phyloP scores from a whole-genome alignment of 1,140 invertebrate genomes.

The Drosophila fuyamai region DNA sequence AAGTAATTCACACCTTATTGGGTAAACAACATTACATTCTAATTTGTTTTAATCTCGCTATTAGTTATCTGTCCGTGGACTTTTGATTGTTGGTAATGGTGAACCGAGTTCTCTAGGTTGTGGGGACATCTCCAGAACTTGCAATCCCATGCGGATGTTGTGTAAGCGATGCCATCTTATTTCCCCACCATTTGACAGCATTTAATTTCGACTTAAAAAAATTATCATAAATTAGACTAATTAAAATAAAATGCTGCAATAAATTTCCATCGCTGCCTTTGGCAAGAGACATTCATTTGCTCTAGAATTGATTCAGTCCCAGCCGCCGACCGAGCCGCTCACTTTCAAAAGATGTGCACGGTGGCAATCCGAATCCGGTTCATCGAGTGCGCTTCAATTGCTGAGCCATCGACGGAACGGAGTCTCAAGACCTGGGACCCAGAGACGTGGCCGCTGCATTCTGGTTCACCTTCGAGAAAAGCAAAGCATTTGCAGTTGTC shows the following conservation, averaged over 20 bases:
- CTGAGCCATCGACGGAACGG: conserved; percentile 36
- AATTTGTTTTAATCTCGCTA: too few species aligned
- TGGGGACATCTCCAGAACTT: neutral
- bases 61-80: too few species aligned
- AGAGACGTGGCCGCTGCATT: conserved; percentile 39
- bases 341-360: conserved; percentile 75
- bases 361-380: conserved; percentile 62
- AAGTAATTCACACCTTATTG: too few species aligned
- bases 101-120: too few species aligned
- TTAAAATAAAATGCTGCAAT: conserved; percentile 73
- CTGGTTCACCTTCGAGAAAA: conserved; percentile 79
- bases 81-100: neutral
- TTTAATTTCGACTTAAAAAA: conserved; percentile 58
- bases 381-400: conserved; percentile 60
- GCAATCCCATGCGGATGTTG: conserved; percentile 11
- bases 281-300: conserved; percentile 59
- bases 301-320: conserved; percentile 68
- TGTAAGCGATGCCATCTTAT: conserved; percentile 1
- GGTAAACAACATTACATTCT: too few species aligned
- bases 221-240: conserved; percentile 75
- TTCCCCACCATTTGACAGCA: conserved; percentile 3
- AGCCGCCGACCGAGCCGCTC: conserved; percentile 42
- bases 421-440: conserved; percentile 32
- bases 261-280: conserved; percentile 51
- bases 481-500: conserved; percentile 39